Percentiles rank a stretch among this genome's conserved stretches.
phyloP scores from a whole-genome alignment of 2,797 vertebrate genomes.

The Lepidocolaptes lacrymiger region DNA sequence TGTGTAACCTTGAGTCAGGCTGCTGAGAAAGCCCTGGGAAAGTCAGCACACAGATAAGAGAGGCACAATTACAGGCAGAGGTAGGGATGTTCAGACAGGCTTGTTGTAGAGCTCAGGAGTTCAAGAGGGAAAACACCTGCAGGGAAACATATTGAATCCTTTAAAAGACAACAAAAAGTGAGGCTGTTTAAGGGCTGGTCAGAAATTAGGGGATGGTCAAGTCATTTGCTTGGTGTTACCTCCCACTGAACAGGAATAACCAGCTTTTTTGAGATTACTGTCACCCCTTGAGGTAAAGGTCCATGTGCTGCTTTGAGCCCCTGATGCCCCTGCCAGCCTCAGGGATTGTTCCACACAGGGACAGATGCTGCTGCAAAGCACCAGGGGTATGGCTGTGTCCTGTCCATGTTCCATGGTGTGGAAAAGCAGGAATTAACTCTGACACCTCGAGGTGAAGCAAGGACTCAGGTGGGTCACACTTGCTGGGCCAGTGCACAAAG shows the following conservation, averaged over 20 bases:
- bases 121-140: neutral
- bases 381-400: neutral
- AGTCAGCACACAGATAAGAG: neutral
- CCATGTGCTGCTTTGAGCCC: neutral
- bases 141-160: neutral
- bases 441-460: neutral
- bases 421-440: neutral
- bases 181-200: neutral
- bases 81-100: neutral
- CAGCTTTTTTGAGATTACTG: neutral
- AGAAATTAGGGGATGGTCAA: neutral
- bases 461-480: neutral
- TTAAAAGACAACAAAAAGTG: neutral
- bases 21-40: neutral
- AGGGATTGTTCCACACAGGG: neutral
- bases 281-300: neutral
- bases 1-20: neutral
- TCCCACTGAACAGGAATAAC: neutral
- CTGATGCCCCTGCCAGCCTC: neutral
- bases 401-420: fast-evolving
- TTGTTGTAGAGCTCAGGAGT: neutral
- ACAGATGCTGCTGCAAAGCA: neutral
- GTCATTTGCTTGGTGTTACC: fast-evolving
- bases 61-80: neutral
- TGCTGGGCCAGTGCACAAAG: neutral